A percentile compares a stretch with the other conserved stretches of the same genome.
Evolutionary conservation across 2,797 vertebrate species (phyloP).

Genomic region (Gallinago solitaria): DNA sequence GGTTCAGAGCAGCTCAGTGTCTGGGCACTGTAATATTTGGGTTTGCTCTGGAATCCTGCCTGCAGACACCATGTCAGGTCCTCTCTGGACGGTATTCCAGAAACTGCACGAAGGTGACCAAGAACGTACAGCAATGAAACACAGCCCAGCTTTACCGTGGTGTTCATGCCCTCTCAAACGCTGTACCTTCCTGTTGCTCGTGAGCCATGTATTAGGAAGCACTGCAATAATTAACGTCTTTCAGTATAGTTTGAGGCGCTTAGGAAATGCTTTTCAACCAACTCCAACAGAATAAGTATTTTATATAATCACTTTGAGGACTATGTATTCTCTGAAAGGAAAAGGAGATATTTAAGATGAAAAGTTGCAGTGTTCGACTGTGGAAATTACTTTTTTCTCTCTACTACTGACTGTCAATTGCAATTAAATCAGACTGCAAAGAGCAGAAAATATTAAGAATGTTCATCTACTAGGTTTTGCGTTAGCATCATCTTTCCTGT

Average conservation of each 20-base stretch:
- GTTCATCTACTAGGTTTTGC: not conserved
- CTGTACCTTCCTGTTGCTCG: not conserved
- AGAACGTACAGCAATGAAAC: not conserved
- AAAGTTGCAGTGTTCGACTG: not conserved
- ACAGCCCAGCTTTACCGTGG: not conserved
- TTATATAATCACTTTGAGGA: not conserved
- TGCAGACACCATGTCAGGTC: not conserved
- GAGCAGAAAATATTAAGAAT: slow-evolving; percentile 24
- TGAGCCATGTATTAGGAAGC: not conserved
- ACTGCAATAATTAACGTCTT: not conserved
- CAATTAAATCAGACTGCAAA: slow-evolving; percentile 26
- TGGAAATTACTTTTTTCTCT: not conserved
- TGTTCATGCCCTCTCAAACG: not conserved
- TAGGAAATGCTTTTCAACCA: not conserved
- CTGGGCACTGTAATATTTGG: not conserved
- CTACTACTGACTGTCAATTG: not conserved
- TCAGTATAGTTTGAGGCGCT: not conserved
- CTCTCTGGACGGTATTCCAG: not conserved
- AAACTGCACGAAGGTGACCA: not conserved
- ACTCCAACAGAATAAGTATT: not conserved
- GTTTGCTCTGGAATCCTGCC: not conserved
- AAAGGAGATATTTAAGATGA: not conserved
- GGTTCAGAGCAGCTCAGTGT: not conserved
- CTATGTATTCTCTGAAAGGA: not conserved
- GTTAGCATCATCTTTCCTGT: slow-evolving; percentile 4